Evolutionary conservation across 2,888 invertebrate species (phyloP), one percentile per base, ranked within the genome.

Genomic region (Drosophila imparisetae): DNA sequence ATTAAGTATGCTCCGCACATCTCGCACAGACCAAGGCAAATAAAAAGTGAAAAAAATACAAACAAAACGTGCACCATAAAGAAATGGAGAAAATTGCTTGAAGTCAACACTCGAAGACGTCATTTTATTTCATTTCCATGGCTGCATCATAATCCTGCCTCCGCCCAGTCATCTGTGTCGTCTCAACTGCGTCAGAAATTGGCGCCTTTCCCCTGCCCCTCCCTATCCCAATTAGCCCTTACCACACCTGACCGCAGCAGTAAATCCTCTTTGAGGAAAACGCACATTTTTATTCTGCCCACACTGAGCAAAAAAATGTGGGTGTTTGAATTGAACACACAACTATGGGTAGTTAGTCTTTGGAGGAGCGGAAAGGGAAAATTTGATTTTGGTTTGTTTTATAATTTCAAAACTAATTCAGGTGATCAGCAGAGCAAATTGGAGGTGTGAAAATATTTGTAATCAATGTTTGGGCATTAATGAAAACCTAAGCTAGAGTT

Each of bases 111-210:
- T 62, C 36, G 36, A 58, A 50, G 62, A 61, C 75, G 64, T 69
- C 34, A 55, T 63, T 24, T 38, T 0, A n/a, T 13, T 45, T 21
- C 3, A 8, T 38, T 24, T 55, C 13, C 27, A 27, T 55, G 38
- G 27, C 45, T 55, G 27, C 38, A 55, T 55, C 24, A 38, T 48
- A 45, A 45, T 45, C 45, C 45, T 45, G 45, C 29, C 21, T 55
- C 27, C 15, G 27, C 18, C 36, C 18, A 18, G 65, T 48, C 66
- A 67, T 40, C 59, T 36, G 69, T 77, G 69, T 66, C 68, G 70
- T 73, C 74, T 78, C 74, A 64, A 78, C 78, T 78, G 74, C 69
- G 73, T 75, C 76, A 68, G 50, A 65, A 52, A 54, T 24, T 40
- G 76, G 40, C 66, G 64, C 69, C 60, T 59, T 27, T 2, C 18